phyloP scores from a whole-genome alignment of 2,797 vertebrate genomes.

The Alcedo atthis region DNA sequence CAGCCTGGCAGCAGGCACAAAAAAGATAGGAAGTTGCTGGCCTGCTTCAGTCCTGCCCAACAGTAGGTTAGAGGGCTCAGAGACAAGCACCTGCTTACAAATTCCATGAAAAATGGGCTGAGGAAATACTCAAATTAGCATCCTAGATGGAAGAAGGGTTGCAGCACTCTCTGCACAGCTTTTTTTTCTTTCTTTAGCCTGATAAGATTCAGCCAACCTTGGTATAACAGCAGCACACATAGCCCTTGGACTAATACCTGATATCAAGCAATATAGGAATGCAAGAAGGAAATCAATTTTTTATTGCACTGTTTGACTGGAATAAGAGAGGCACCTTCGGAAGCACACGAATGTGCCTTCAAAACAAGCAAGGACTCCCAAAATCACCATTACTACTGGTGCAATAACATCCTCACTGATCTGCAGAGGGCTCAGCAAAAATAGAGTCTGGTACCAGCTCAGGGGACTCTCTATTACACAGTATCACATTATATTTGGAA shows the following conservation, averaged over 20 bases:
- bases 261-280: background rate
- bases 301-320: background rate
- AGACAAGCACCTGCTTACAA: background rate
- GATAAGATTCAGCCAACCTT: background rate
- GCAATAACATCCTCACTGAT: background rate
- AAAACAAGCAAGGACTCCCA: background rate
- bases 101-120: background rate
- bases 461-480: background rate
- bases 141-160: background rate
- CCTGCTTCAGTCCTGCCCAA: background rate
- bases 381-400: background rate
- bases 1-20: background rate
- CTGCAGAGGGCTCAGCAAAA: background rate
- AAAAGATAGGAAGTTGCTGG: background rate
- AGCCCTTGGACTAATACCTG: background rate
- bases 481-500: background rate
- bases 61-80: background rate
- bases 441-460: background rate
- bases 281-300: background rate
- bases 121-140: background rate
- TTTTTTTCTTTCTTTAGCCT: background rate
- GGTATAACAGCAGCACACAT: background rate
- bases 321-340: background rate
- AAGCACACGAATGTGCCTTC: background rate
- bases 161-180: background rate